Percentiles rank a stretch among this genome's conserved stretches.
phyloP scores from a whole-genome alignment of 1,140 invertebrate genomes.

The Atta cephalotes region DNA sequence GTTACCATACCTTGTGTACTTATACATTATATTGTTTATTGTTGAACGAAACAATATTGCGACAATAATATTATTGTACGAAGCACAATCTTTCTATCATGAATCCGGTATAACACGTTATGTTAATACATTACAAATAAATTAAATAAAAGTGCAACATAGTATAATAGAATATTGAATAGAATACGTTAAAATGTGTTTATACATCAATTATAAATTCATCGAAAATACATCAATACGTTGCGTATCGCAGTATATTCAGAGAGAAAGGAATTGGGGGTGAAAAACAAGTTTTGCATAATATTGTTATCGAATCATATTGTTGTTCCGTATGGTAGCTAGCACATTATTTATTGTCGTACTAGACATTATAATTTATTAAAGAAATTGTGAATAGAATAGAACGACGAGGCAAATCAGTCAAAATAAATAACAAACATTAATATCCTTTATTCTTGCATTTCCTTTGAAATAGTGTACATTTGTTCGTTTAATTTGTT shows the following conservation, averaged over 20 bases:
- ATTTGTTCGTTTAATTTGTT: constrained; percentile 67
- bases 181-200: background rate
- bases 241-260: background rate
- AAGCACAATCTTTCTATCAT: background rate
- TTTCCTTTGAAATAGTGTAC: constrained; percentile 37
- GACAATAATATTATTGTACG: background rate
- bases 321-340: constrained; percentile 11
- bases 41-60: background rate
- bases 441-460: constrained; percentile 65
- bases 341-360: constrained; percentile 44
- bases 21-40: background rate
- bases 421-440: constrained; percentile 57
- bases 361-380: constrained; percentile 43
- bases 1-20: constrained; percentile 10
- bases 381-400: constrained; percentile 20
- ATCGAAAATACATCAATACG: background rate
- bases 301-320: background rate
- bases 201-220: background rate
- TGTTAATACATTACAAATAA: background rate
- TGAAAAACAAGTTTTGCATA: constrained; percentile 7
- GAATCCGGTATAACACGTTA: background rate
- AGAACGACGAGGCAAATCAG: background rate
- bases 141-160: background rate
- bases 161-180: constrained; percentile 5
- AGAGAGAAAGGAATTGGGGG: too few relatives aligned